Percentiles rank a stretch among this genome's conserved stretches.
phyloP scores from a whole-genome alignment of 2,888 invertebrate species.

The Drosophila monieri region DNA sequence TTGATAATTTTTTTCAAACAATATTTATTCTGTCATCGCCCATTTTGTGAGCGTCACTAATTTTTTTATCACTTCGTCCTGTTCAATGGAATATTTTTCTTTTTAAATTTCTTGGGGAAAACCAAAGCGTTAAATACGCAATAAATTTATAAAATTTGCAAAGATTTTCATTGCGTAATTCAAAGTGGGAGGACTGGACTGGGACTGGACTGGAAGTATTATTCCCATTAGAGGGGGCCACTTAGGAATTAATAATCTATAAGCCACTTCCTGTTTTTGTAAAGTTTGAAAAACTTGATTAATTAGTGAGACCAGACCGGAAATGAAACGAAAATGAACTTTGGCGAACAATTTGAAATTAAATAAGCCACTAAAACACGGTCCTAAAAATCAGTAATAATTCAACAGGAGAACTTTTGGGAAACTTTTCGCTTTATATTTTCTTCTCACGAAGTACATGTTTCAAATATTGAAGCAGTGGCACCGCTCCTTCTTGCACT shows the following conservation, averaged over 20 bases:
- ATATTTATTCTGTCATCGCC: too few species aligned
- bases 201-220: not conserved
- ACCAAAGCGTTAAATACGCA: too few species aligned
- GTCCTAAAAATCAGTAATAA: not conserved
- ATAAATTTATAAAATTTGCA: not conserved
- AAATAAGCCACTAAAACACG: conserved; percentile 15
- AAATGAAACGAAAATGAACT: not conserved
- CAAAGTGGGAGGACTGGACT: not conserved
- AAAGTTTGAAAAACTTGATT: conserved; percentile 4
- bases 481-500: conserved; percentile 80
- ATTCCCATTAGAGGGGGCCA: too few species aligned
- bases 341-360: conserved; percentile 7
- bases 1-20: too few species aligned
- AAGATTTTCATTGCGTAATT: not conserved
- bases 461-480: conserved; percentile 70
- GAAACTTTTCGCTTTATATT: conserved; percentile 20
- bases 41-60: too few species aligned
- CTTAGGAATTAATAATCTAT: not conserved
- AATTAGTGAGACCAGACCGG: conserved; percentile 3
- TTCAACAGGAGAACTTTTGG: not conserved
- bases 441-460: not conserved
- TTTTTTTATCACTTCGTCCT: too few species aligned
- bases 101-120: too few species aligned
- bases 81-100: too few species aligned
- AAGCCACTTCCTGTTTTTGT: not conserved